A percentile compares a stretch with the other conserved stretches of the same genome.
phyloP scores from a whole-genome alignment of 2,797 vertebrate species.

The Channallabes apus region DNA sequence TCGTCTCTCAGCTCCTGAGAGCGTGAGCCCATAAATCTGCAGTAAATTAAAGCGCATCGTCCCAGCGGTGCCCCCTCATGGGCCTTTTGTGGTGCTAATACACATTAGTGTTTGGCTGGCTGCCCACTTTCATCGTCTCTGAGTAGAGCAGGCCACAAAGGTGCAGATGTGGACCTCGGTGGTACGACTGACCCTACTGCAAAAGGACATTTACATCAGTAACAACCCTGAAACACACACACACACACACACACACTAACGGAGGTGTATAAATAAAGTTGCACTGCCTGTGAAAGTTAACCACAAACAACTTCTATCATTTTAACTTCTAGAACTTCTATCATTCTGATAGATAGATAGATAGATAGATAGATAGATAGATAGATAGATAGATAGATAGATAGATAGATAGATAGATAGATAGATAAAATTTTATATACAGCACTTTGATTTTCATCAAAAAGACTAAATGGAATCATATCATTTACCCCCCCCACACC shows the following conservation, averaged over 20 bases:
- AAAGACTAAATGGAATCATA: not conserved
- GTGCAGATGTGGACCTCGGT: conserved; percentile 78
- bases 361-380: too few species aligned
- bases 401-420: not conserved
- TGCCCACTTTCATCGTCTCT: conserved; percentile 77
- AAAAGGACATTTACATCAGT: conserved; percentile 40
- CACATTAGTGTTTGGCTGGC: conserved; percentile 80
- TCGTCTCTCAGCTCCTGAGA: conserved; percentile 35
- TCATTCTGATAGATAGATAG: not conserved
- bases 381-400: too few species aligned
- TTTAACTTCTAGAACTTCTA: too few species aligned
- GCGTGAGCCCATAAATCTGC: conserved; percentile 84
- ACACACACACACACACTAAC: conserved; percentile 19
- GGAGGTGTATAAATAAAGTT: not conserved
- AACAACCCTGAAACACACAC: conserved; percentile 42
- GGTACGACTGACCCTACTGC: conserved; percentile 66
- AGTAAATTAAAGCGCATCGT: conserved; percentile 83
- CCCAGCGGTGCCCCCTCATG: conserved; percentile 60
- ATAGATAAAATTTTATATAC: not conserved
- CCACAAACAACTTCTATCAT: not conserved
- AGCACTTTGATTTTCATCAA: not conserved
- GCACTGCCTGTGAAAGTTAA: not conserved
- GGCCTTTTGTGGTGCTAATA: conserved; percentile 83
- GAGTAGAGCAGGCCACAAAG: conserved; percentile 75
- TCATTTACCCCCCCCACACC: not conserved